A percentile compares a stretch with the other conserved stretches of the same genome.
These are phyloP conservation scores for Gallinago paraguaiae DNA, from an alignment of 2,113 vertebrate genomes.

Conservation along the genomic window DNA sequence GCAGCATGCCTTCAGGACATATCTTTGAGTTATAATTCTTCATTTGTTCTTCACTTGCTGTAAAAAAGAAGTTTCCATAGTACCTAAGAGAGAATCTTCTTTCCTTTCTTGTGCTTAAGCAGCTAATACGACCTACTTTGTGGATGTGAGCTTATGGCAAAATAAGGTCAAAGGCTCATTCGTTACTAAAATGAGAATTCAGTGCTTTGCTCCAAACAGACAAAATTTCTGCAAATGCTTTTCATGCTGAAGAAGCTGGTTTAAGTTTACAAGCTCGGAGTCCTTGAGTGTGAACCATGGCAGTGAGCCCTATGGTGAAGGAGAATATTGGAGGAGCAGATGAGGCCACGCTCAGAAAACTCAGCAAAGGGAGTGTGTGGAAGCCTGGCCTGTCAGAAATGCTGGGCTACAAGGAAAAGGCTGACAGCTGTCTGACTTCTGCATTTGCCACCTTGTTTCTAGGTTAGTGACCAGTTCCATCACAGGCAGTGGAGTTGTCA, in stretches of 20 bases:
- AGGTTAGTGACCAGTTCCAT: not conserved
- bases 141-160: not conserved
- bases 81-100: not conserved
- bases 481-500: not conserved
- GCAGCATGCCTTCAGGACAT: not conserved
- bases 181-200: not conserved
- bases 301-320: not conserved
- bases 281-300: not conserved
- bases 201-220: not conserved
- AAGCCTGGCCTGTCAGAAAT: not conserved
- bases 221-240: not conserved
- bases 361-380: not conserved
- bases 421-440: not conserved
- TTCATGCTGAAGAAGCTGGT: not conserved
- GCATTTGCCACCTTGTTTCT: not conserved
- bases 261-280: not conserved
- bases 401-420: not conserved
- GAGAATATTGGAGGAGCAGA: not conserved
- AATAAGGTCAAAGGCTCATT: not conserved
- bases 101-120: not conserved
- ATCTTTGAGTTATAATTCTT: not conserved
- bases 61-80: not conserved
- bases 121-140: not conserved
- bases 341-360: fast-evolving
- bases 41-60: not conserved